Conservation (phyloP, 1,140 invertebrate species). For the Aphaenogaster ashmeadi region DNA sequence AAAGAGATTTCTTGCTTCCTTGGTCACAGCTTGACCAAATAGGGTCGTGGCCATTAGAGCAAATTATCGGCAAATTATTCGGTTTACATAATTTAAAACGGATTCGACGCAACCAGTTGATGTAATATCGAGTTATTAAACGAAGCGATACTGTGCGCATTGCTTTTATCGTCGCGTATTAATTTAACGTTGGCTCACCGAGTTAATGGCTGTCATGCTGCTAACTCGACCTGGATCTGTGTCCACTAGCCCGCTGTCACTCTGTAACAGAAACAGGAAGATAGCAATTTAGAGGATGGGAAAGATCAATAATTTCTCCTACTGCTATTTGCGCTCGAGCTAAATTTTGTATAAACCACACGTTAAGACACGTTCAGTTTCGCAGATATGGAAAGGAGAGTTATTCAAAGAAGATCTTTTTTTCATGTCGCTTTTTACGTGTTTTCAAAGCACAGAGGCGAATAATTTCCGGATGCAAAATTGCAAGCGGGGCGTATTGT, state of each 20-base stretch:
- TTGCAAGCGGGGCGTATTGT: constrained; percentile 31
- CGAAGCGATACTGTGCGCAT: constrained; percentile 51
- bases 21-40: background rate
- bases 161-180: constrained; percentile 53
- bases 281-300: constrained; percentile 31
- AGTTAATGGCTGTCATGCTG: constrained; percentile 88
- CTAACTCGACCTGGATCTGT: constrained; percentile 86
- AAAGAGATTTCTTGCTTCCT: background rate
- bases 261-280: constrained; percentile 84
- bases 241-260: constrained; percentile 87
- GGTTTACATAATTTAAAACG: constrained; percentile 46
- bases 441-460: background rate
- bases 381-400: background rate
- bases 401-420: constrained; percentile 9
- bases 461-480: constrained; percentile 38
- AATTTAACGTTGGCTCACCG: constrained; percentile 80
- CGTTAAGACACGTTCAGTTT: background rate
- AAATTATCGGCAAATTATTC: constrained; percentile 43
- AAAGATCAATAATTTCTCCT: constrained; percentile 61
- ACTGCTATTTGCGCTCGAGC: background rate
- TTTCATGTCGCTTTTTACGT: background rate
- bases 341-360: background rate
- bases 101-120: constrained; percentile 21
- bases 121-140: constrained; percentile 29
- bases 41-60: constrained; percentile 23